A percentile compares a stretch with the other conserved stretches of the same genome.
Conservation (phyloP, 2,797 vertebrate species). For the Malacoraja senta region DNA sequence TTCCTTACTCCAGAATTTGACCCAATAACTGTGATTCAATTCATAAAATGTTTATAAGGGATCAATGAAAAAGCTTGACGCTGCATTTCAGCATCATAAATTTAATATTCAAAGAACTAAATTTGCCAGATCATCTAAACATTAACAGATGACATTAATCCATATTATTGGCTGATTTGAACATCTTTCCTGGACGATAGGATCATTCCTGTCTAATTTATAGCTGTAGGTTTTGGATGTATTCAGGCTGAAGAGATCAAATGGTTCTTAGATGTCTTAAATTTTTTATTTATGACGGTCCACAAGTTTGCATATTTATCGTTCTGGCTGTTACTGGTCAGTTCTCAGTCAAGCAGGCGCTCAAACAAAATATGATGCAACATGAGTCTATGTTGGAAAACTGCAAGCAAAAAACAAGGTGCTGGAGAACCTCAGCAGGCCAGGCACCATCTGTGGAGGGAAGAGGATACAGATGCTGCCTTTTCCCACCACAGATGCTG, state of each 20-base stretch:
- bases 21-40: slow-evolving; percentile 53
- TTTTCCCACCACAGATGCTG: too few relatives aligned
- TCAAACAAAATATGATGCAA: too few relatives aligned
- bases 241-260: slow-evolving; percentile 21
- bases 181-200: slow-evolving; percentile 18
- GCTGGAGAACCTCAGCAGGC: too few relatives aligned
- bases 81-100: slow-evolving; percentile 15
- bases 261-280: background rate
- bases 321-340: background rate
- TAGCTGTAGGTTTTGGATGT: background rate
- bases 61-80: slow-evolving; percentile 41
- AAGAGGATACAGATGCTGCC: too few relatives aligned
- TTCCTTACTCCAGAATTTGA: slow-evolving; percentile 57
- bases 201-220: background rate
- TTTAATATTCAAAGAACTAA: background rate
- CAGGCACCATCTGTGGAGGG: too few relatives aligned
- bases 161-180: background rate
- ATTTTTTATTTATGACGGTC: background rate
- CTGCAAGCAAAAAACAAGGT: background rate
- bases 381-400: background rate
- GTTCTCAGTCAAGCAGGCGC: background rate
- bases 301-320: background rate
- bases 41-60: slow-evolving; percentile 62
- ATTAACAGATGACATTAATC: slow-evolving; percentile 20
- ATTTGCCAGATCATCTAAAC: slow-evolving; percentile 18